These are phyloP conservation scores for Aphodius sticticus DNA, from an alignment of 2,888 invertebrate species.

Conservation along the genomic window DNA sequence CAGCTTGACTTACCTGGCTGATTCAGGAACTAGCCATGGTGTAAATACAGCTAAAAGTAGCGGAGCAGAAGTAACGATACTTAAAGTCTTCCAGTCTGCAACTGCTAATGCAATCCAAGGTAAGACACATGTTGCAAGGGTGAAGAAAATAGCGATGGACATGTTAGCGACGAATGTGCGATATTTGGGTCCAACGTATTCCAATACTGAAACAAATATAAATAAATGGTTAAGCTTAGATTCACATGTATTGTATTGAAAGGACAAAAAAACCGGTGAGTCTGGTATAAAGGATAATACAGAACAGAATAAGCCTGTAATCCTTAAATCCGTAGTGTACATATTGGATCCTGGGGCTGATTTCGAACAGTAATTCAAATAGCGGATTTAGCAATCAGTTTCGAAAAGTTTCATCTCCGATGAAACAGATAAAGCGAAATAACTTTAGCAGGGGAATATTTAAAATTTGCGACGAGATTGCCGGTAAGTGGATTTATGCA, in stretches of 20 bases:
- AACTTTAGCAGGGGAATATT: background rate
- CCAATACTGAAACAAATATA: slow-evolving; percentile 72
- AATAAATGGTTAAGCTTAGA: background rate
- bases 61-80: slow-evolving; percentile 82
- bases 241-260: background rate
- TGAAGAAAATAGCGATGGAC: slow-evolving; percentile 90
- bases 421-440: background rate
- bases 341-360: background rate
- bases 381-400: background rate
- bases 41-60: slow-evolving; percentile 74
- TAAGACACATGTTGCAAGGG: slow-evolving; percentile 77
- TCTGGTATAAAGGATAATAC: background rate
- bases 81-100: slow-evolving; percentile 80
- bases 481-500: too few species aligned
- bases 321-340: background rate
- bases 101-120: slow-evolving; percentile 87
- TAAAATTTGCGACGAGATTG: too few species aligned
- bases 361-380: background rate
- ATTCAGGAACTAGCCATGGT: slow-evolving; percentile 83
- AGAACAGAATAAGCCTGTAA: background rate
- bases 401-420: background rate
- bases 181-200: slow-evolving; percentile 91
- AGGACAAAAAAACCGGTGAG: background rate
- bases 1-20: slow-evolving; percentile 70
- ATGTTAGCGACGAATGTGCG: slow-evolving; percentile 90